Percentiles rank a stretch among this genome's conserved stretches.
phyloP scores from a whole-genome alignment of 2,797 vertebrate species.

The Epinephelus coioides region DNA sequence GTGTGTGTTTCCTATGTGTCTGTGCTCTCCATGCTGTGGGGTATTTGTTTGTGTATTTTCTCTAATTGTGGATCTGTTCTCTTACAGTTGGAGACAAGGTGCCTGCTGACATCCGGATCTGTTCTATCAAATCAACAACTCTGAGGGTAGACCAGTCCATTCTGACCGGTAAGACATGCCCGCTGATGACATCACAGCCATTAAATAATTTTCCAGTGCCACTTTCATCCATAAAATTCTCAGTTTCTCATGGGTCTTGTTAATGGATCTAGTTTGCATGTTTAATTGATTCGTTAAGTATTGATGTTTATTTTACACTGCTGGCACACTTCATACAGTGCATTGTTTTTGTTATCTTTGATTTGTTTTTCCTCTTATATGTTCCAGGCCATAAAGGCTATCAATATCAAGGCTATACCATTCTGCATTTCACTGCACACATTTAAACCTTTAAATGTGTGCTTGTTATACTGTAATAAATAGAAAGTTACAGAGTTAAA shows the following conservation, averaged over 20 bases:
- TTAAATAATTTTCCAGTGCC: not conserved
- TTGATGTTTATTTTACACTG: not conserved
- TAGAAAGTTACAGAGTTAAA: not conserved
- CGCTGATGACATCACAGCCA: not conserved
- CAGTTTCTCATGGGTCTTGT: not conserved
- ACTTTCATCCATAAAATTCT: not conserved
- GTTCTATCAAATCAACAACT: conserved; percentile 98
- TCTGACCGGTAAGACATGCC: conserved; percentile 90
- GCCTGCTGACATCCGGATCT: conserved; percentile 97
- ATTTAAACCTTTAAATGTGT: not conserved
- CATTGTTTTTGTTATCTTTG: not conserved
- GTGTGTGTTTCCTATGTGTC: not conserved
- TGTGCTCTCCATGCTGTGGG: not conserved
- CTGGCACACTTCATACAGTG: not conserved
- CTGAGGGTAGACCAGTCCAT: conserved; percentile 98
- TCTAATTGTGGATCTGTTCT: conserved; percentile 52
- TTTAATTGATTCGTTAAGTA: not conserved
- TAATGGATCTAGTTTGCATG: not conserved
- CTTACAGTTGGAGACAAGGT: conserved; percentile 97
- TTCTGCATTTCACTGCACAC: not conserved
- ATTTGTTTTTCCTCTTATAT: not conserved
- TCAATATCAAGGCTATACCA: not conserved
- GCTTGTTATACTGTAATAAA: not conserved
- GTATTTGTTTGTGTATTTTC: conserved; percentile 16
- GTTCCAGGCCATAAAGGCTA: not conserved